Percentiles rank a stretch among this genome's conserved stretches.
Evolutionary conservation across 2,797 vertebrate species (phyloP).

Genomic region (Lacerta bilineata): DNA sequence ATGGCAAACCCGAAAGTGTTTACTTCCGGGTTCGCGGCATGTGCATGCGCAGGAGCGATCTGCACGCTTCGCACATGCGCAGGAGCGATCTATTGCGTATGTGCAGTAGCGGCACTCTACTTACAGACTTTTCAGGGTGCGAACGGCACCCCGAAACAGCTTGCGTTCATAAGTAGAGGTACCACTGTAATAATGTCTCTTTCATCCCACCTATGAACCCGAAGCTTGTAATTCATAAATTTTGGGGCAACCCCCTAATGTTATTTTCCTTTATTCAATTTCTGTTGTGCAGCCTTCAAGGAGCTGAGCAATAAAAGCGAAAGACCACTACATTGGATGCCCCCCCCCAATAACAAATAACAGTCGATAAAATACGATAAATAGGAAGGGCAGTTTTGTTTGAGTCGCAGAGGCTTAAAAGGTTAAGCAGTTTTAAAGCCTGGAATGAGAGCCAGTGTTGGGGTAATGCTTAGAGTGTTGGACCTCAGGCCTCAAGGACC

Average conservation of each 20-base stretch:
- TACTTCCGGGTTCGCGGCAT: too few species aligned
- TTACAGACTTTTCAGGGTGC: fast-evolving
- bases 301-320: not conserved
- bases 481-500: too few species aligned
- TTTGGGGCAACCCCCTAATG: not conserved
- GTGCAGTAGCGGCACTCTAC: fast-evolving
- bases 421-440: not conserved
- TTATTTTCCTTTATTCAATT: not conserved
- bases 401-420: not conserved
- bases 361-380: not conserved
- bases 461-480: too few species aligned
- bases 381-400: not conserved
- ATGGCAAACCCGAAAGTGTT: too few species aligned
- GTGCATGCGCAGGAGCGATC: too few species aligned
- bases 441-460: too few species aligned
- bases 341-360: not conserved
- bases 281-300: not conserved
- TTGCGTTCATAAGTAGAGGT: too few species aligned
- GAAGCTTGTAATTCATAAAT: too few species aligned
- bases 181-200: too few species aligned
- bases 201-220: too few species aligned
- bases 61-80: fast-evolving
- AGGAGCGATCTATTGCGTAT: too few species aligned
- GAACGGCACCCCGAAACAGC: too few species aligned
- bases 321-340: not conserved